Conservation (phyloP, 2,888 invertebrate genomes). For the Ennomos fuscantarius region DNA sequence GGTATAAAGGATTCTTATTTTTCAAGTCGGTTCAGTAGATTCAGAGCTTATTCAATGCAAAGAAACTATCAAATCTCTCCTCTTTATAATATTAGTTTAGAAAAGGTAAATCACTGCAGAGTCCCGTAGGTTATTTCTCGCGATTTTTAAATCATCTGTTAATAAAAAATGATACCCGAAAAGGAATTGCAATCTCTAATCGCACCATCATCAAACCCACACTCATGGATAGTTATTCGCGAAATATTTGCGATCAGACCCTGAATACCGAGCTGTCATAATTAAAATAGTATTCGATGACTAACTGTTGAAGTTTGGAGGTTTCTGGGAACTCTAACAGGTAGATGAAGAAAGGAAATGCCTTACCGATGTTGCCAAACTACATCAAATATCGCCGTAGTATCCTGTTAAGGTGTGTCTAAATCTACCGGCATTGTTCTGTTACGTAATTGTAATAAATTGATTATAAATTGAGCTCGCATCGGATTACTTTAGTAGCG, state of each 20-base stretch:
- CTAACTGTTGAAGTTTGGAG: constrained; percentile 59
- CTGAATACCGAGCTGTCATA: constrained; percentile 45
- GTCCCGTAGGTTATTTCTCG: too few relatives aligned
- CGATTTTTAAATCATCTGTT: not conserved
- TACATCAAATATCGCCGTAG: not conserved
- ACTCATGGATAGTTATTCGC: constrained; percentile 17
- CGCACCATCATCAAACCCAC: constrained; percentile 5
- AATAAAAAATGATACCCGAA: constrained; percentile 2
- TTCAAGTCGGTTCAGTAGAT: too few relatives aligned
- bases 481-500: too few relatives aligned
- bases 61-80: too few relatives aligned
- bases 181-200: not conserved
- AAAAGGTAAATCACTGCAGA: too few relatives aligned
- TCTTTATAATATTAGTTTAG: too few relatives aligned
- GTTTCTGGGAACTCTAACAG: constrained; percentile 58
- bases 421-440: too few relatives aligned
- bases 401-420: too few relatives aligned
- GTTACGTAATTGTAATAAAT: too few relatives aligned
- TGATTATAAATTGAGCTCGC: too few relatives aligned
- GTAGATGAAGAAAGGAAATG: constrained; percentile 68
- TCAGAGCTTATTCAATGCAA: too few relatives aligned
- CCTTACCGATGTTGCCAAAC: constrained; percentile 33
- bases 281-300: constrained; percentile 57
- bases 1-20: too few relatives aligned
- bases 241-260: constrained; percentile 29